A percentile compares a stretch with the other conserved stretches of the same genome.
phyloP scores from a whole-genome alignment of 2,888 invertebrate genomes.

The Adelognathus sp. region DNA sequence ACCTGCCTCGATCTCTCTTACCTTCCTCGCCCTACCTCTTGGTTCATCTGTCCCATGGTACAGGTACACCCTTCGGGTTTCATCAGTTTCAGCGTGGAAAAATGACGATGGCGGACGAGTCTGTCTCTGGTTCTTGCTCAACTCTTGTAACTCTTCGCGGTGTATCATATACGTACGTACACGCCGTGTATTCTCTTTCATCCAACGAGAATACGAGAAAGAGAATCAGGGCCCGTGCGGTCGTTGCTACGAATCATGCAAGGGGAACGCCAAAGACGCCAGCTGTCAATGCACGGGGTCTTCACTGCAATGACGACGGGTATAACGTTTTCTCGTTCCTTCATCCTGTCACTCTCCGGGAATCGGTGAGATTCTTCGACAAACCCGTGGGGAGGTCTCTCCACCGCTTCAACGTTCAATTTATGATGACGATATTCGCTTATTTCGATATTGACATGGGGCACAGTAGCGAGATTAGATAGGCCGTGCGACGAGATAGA shows the following conservation, averaged over 20 bases:
- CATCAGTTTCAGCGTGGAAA: conserved; percentile 47
- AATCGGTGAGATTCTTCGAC: conserved; percentile 74
- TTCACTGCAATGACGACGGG: conserved; percentile 37
- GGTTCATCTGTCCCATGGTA: conserved; percentile 9
- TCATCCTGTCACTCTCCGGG: conserved; percentile 23
- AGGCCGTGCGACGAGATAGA: not conserved
- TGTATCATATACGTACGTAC: too few relatives aligned
- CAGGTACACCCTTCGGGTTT: conserved; percentile 29
- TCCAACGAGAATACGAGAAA: conserved; percentile 22
- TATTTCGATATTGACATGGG: not conserved
- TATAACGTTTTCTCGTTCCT: conserved; percentile 20
- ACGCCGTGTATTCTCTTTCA: conserved; percentile 25
- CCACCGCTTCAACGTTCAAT: conserved; percentile 39
- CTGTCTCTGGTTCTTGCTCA: not conserved
- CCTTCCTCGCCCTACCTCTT: conserved; percentile 37
- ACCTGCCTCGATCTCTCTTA: conserved; percentile 23
- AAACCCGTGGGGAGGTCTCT: conserved; percentile 38
- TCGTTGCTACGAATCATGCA: conserved; percentile 51
- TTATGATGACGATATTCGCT: conserved; percentile 38
- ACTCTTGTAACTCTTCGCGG: conserved; percentile 29
- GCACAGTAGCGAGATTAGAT: not conserved
- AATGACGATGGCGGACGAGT: conserved; percentile 42
- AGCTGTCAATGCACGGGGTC: conserved; percentile 50
- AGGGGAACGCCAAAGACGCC: conserved; percentile 42
- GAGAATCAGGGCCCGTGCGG: conserved; percentile 16